Percentiles rank a stretch among this genome's conserved stretches.
These are phyloP conservation scores for Sebastes kiyomatsui DNA, from an alignment of 2,797 vertebrate species.

Conservation along the genomic window DNA sequence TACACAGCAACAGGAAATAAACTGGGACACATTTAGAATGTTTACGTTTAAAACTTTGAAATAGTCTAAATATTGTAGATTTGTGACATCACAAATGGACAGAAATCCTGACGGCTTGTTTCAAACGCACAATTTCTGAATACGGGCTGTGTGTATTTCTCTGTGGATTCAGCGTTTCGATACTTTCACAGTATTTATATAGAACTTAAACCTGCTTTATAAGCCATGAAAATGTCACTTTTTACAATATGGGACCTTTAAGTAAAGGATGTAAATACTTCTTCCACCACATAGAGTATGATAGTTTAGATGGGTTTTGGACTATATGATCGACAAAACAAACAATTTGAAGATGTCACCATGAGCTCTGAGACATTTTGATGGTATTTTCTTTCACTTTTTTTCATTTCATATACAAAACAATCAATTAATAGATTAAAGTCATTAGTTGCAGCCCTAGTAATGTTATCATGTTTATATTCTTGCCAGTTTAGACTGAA, in stretches of 20 bases:
- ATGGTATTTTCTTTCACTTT: neutral
- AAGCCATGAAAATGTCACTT: neutral
- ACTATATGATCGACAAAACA: neutral
- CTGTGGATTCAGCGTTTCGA: too few relatives aligned
- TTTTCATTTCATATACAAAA: neutral
- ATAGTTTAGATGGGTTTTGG: too few relatives aligned
- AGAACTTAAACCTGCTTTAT: neutral
- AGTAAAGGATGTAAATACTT: neutral
- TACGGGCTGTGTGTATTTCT: too few relatives aligned
- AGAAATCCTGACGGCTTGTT: too few relatives aligned
- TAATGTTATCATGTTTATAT: neutral
- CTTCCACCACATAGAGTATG: neutral
- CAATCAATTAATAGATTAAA: neutral
- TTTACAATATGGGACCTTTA: too few relatives aligned
- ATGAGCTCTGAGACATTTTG: neutral
- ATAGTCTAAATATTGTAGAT: too few relatives aligned
- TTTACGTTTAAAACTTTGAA: too few relatives aligned
- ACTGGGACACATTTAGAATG: too few relatives aligned
- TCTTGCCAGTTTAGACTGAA: neutral
- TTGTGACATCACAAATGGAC: too few relatives aligned
- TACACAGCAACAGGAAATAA: too few relatives aligned
- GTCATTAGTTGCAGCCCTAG: neutral
- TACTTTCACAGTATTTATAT: too few relatives aligned
- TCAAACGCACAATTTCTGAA: too few relatives aligned
- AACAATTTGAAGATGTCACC: neutral